Evolutionary conservation across 1,140 invertebrate species (phyloP), one percentile per base, ranked within the genome.

Genomic region (Apocrypta bakeri): DNA sequence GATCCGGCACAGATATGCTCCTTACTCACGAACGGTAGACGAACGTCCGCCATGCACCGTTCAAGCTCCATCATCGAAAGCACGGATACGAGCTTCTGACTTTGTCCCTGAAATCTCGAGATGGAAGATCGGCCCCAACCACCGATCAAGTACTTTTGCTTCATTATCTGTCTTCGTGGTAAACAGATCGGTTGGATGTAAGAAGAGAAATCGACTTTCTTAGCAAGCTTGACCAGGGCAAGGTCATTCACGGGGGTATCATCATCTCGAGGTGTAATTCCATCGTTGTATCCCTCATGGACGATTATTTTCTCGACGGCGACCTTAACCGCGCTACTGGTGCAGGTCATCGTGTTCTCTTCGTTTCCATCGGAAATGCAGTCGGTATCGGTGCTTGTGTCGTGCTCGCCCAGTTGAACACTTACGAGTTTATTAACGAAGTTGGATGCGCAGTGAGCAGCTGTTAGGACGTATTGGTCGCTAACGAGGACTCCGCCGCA

Each of bases 131-230:
- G 11, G 29, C 68, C 40, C 78, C 78, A 80, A 8, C 78, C 78
- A 6, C 68, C 40, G 11, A 80, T 48, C 14, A 14, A 12, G 37
- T 29, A 56, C 0, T 21, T 17, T 12, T 66, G 21, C 1, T 42
- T 17, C 17, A 12, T 14, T 17, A 33, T 17, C 1, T 1, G 31
- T 14, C 12, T 24, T 7, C 2, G 7, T 4, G 78, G 78, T 25
- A 80, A 21, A 29, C 78, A 80, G 14, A 80, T 80, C 9, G 78
- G 78, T 11, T 29, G 40, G 2, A 80, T 27, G 42, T 72, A 61
- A 1, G 1, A 25, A 21, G 40, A 14, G 48, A 63, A 72, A 2
- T 17, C 8, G 25, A 80, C 78, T 9, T 37, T 33, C 8, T 37
- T 12, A 12, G 37, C 56, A 4, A 80, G 37, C 48, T 63, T 61